Conservation (phyloP, 2,888 invertebrate genomes). For the Adela reaumurella region DNA sequence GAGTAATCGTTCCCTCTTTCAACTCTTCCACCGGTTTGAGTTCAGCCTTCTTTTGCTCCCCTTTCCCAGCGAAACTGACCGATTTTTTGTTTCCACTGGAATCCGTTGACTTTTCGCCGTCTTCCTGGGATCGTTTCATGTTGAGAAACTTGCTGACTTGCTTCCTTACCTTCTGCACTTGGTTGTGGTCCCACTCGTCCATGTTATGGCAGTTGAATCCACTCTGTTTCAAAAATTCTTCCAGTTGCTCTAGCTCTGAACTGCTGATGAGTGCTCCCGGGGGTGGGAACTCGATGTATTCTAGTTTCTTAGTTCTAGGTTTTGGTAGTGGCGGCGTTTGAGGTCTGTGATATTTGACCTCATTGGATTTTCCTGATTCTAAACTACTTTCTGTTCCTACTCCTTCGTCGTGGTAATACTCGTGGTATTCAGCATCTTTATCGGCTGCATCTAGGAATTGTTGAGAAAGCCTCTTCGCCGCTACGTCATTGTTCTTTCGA, state of each 20-base stretch:
- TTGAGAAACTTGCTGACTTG: conserved; percentile 69
- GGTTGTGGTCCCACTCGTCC: conserved; percentile 66
- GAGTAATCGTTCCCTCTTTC: conserved; percentile 50
- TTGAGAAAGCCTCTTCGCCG: conserved; percentile 48
- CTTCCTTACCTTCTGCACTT: conserved; percentile 65
- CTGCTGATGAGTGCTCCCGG: conserved; percentile 53
- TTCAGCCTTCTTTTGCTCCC: conserved; percentile 29
- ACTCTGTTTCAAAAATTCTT: conserved; percentile 68
- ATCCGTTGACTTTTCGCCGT: conserved; percentile 56
- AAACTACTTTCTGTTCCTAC: conserved; percentile 59
- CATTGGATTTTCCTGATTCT: conserved; percentile 56
- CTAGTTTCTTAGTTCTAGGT: conserved; percentile 44
- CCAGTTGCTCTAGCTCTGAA: conserved; percentile 64
- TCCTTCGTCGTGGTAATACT: conserved; percentile 60
- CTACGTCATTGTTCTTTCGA: conserved; percentile 50
- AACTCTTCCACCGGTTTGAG: conserved; percentile 51
- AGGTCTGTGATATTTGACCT: conserved; percentile 45
- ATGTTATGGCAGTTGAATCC: conserved; percentile 66
- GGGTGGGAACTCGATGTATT: conserved; percentile 47
- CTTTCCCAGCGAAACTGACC: conserved; percentile 72
- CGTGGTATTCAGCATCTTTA: conserved; percentile 51
- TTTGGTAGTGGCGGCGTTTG: conserved; percentile 53
- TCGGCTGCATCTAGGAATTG: conserved; percentile 52
- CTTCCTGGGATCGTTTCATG: conserved; percentile 67
- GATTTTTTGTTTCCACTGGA: conserved; percentile 65